Conservation (phyloP, 2,888 invertebrate species). For the Blastobasis lacticolella region DNA sequence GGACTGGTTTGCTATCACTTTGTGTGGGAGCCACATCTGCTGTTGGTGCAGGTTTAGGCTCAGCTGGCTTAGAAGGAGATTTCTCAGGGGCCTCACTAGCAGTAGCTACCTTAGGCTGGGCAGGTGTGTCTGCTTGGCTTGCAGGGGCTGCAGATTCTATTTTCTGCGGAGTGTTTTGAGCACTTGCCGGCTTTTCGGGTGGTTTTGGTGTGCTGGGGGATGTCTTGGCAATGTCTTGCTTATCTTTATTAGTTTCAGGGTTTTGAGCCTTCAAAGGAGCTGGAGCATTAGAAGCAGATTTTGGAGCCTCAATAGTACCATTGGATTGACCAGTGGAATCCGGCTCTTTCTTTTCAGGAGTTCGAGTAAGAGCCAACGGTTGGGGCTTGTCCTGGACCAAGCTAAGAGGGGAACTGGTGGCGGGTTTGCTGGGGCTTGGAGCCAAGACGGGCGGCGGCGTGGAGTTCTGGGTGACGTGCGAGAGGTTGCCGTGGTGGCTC, state of each 20-base stretch:
- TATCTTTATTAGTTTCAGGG: constrained; percentile 54
- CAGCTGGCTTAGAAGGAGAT: constrained; percentile 52
- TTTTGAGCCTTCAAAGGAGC: constrained; percentile 50
- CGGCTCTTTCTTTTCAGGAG: constrained; percentile 63
- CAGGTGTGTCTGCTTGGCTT: constrained; percentile 36
- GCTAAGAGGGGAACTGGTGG: constrained; percentile 56
- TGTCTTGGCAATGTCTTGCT: constrained; percentile 60
- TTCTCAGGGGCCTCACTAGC: constrained; percentile 57
- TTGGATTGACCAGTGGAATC: constrained; percentile 57
- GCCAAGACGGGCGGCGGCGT: constrained; percentile 42
- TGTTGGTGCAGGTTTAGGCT: constrained; percentile 48
- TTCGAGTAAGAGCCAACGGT: constrained; percentile 59
- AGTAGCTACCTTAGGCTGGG: constrained; percentile 51
- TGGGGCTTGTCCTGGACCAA: constrained; percentile 60
- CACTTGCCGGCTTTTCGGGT: constrained; percentile 47
- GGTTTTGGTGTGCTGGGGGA: constrained; percentile 65
- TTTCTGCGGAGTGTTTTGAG: constrained; percentile 51
- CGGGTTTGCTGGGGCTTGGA: constrained; percentile 48
- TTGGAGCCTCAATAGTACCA: constrained; percentile 60
- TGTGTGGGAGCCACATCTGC: constrained; percentile 59
- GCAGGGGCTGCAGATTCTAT: constrained; percentile 35
- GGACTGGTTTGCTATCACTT: constrained; percentile 54
- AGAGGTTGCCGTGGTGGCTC: constrained; percentile 69
- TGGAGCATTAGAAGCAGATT: constrained; percentile 44
- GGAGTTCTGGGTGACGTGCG: constrained; percentile 58